Evolutionary conservation across 2,113 vertebrate species (phyloP), one percentile per base, ranked within the genome.

Genomic region (Lethenteron reissneri): DNA sequence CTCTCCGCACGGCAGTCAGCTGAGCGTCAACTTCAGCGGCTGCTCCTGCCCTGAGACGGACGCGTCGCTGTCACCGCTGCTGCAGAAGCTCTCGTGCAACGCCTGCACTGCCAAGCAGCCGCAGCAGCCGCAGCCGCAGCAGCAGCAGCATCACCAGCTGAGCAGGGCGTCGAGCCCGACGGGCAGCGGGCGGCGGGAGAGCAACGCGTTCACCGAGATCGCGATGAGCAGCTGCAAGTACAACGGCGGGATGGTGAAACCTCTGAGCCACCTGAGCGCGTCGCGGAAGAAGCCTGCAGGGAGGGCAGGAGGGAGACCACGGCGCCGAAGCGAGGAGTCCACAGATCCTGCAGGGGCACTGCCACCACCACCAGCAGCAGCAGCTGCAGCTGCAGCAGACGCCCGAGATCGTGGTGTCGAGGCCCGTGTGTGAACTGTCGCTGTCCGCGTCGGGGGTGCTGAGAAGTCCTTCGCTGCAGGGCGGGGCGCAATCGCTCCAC

Each of bases 201-300:
- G 92, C 79, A 96, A 95, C 84, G 90, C 92, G 11, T 95, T 97
- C 84, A 97, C 92, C 0, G 92, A 95, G 80, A 97, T 95, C 74
- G 92, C 92, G 82, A 92, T 97, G 90, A 97, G 92, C 80, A 94
- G 90, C 72, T 97, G 92, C 81, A 95, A 95, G 82, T 95, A 95
- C 84, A 95, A 84, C 5, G 92, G 90, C 0, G 92, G 90, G 11
- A 90, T 90, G 78, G 94, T 97, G 87, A 97, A 95, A 72, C 92
- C 92, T 17, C 85, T 95, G 57, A 97, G 90, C 79, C 87, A 91
- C 21, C 90, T 97, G 74, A 95, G 90, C 76, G 87, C 91, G 76
- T 97, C 92, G 58, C 84, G 90, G 11, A n/a, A 80, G 92, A 76
- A 97, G 95, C 82, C 91, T 95, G 41, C 41, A 41, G 41, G 41